Conservation (phyloP, 2,888 invertebrate species). For the Danaus chrysippus region DNA sequence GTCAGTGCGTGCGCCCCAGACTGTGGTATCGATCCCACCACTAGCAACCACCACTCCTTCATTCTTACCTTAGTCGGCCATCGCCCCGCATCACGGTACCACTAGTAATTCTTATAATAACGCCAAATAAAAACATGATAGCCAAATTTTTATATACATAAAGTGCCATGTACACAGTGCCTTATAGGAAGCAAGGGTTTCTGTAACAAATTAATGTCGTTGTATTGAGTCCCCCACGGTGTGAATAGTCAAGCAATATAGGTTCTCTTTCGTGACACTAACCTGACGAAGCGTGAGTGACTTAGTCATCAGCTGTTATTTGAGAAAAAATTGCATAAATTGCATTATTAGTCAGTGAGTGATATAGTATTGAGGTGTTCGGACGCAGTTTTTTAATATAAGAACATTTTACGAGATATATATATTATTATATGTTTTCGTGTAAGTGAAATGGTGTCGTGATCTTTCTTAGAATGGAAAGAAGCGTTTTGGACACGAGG, state of each 20-base stretch:
- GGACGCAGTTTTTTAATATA: slow-evolving; percentile 45
- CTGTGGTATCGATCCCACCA: slow-evolving; percentile 74
- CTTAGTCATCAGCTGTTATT: slow-evolving; percentile 63
- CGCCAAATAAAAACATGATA: slow-evolving; percentile 20
- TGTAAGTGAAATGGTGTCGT: slow-evolving; percentile 65
- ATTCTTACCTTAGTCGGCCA: slow-evolving; percentile 65
- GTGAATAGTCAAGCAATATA: slow-evolving; percentile 49
- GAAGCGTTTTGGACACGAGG: slow-evolving; percentile 66
- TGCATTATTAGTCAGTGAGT: slow-evolving; percentile 48
- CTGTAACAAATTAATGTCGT: slow-evolving; percentile 68
- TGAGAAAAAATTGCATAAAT: slow-evolving; percentile 24
- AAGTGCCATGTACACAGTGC: slow-evolving; percentile 8
- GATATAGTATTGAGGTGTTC: slow-evolving; percentile 50
- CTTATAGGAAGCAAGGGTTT: slow-evolving; percentile 54
- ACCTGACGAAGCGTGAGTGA: slow-evolving; percentile 63
- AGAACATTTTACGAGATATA: slow-evolving; percentile 55
- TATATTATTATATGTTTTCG: slow-evolving; percentile 39
- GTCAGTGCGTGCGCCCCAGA: slow-evolving; percentile 76
- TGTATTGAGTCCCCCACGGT: slow-evolving; percentile 65
- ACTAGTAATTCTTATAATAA: slow-evolving; percentile 44
- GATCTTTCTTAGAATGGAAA: slow-evolving; percentile 65
- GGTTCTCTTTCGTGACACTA: slow-evolving; percentile 63
- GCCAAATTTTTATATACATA: slow-evolving; percentile 25
- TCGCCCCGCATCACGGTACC: slow-evolving; percentile 65
- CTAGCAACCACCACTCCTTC: slow-evolving; percentile 67